Evolutionary conservation across 2,113 vertebrate genomes (phyloP).

Genomic region (Etheostoma cragini): DNA sequence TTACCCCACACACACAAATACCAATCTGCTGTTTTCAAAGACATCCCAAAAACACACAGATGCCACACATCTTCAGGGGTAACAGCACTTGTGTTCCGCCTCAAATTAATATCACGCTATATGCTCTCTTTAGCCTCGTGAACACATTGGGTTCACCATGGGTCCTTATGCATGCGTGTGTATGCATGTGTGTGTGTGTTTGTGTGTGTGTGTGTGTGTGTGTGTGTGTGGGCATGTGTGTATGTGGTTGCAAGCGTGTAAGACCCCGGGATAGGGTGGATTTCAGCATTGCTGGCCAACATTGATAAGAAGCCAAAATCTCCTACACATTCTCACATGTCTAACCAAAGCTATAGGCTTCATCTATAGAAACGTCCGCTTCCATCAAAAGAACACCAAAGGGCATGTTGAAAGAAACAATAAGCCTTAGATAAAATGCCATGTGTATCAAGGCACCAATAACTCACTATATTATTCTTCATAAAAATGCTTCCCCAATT

Average conservation of each 20-base stretch:
- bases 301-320: constrained; percentile 47
- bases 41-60: neutral
- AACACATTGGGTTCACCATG: neutral
- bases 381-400: constrained; percentile 15
- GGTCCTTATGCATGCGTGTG: neutral
- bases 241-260: neutral
- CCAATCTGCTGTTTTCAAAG: neutral
- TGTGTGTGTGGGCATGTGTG: neutral
- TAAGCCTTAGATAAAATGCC: too few relatives aligned
- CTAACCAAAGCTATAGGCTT: constrained; percentile 24
- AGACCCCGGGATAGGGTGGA: constrained; percentile 1
- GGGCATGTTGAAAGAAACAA: neutral
- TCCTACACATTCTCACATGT: constrained; percentile 34
- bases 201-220: neutral
- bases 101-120: constrained; percentile 9
- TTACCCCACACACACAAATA: neutral
- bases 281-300: constrained; percentile 39
- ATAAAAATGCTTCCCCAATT: neutral
- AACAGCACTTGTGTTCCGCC: neutral
- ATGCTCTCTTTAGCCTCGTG: constrained; percentile 9
- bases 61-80: neutral
- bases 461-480: neutral
- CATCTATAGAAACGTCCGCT: constrained; percentile 16
- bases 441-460: neutral
- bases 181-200: neutral